These are phyloP conservation scores for Hyaena hyaena DNA, from an alignment of 2,113 vertebrate species.

Conservation along the genomic window DNA sequence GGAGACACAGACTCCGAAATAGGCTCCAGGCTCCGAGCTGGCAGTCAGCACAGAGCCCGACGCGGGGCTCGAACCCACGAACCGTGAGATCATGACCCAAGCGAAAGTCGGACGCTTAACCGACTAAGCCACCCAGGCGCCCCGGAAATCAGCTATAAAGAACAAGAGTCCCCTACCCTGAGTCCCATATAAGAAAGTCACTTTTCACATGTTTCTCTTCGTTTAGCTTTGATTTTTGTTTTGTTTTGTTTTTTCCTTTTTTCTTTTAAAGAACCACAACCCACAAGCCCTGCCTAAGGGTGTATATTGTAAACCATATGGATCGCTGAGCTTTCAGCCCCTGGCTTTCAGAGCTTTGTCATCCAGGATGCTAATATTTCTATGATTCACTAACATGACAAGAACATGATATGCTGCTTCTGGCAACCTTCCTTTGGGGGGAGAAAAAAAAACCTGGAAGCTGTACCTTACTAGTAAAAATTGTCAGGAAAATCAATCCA, in stretches of 20 bases:
- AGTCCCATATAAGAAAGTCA: neutral
- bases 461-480: slow-evolving; percentile 49
- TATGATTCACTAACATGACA: slow-evolving; percentile 38
- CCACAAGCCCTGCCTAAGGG: neutral
- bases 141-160: neutral
- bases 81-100: too few species aligned
- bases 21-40: too few species aligned
- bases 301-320: neutral
- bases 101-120: too few species aligned
- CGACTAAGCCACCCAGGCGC: too few species aligned
- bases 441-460: slow-evolving; percentile 1
- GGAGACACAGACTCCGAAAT: too few species aligned
- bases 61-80: too few species aligned
- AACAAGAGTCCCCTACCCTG: neutral
- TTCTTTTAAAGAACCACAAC: neutral
- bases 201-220: neutral
- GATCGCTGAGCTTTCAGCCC: neutral
- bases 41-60: too few species aligned
- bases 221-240: neutral
- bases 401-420: neutral
- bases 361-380: slow-evolving; percentile 35
- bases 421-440: neutral
- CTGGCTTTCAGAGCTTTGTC: neutral
- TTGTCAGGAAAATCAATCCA: neutral
- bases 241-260: neutral